Base-by-base conservation (phyloP, 2,113 vertebrate species). In the Alethe castanea region DNA sequence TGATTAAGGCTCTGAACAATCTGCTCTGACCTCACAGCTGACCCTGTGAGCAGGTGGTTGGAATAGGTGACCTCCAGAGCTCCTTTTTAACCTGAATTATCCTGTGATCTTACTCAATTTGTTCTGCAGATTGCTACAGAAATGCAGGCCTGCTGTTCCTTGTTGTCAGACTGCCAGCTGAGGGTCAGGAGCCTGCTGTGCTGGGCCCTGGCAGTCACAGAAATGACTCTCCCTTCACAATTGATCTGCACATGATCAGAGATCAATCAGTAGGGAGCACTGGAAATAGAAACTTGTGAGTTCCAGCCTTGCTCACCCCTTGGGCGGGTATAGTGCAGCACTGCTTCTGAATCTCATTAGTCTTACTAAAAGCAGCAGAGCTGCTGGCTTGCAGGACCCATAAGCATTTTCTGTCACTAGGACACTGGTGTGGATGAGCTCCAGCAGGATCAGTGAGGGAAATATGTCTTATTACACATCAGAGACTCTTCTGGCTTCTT, bases 291-390 rank as follows among this genome's bases (percentile, higher is more conserved):
- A 84, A 66, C 77, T 56, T 38, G 14, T 48, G 86, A 67, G 15
- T 59, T 64, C 52, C 86, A 88, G 33, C 77, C 60, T 78, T 10
- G 14, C 45, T 25, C 65, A 14, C 65, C 53, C 48, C 16, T 74
- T 57, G 59, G 48, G 77, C 3, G 1, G 65, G 19, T 69, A 3
- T 16, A 54, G 61, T 48, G 36, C 81, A 85, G 78, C 26, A 11
- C 19, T 69, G 83, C 78, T 88, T 59, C 67, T 90, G 83, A 93
- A 90, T 86, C 82, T 86, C 59, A 80, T 90, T 93, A 93, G 78
- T 50, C 56, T 56, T 54, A 66, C 89, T 94, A 91, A 92, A 94
- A 80, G 38, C 57, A 86, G 73, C 29, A 61, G 56, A 81, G 72
- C 72, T 13, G 5, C 73, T 91, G 69, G 31, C n/a, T 48, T 92